Base-by-base conservation (phyloP, 1,140 invertebrate genomes). In the Pteromalus puparum region DNA sequence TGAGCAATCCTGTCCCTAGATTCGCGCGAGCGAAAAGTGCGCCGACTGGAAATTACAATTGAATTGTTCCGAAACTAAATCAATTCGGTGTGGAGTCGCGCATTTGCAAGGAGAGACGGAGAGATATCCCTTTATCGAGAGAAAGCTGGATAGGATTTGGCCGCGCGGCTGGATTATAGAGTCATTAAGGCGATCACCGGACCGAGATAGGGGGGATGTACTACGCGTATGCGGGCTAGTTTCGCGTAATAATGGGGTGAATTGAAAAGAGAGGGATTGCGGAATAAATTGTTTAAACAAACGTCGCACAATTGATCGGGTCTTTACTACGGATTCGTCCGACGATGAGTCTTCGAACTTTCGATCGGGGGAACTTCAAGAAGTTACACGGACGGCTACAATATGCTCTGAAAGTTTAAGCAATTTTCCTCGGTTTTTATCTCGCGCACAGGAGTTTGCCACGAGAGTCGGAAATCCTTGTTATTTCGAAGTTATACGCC, bases 11-110 rank as follows among this genome's bases (percentile, higher is more conserved):
- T 72, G 46, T 61, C 68, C 26, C 42, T 34, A 12, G 30, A 38
- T 0, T 7, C 13, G 30, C 18, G 13, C 28, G 72, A 26, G n/a
- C 26, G 24, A 81, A 76, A 84, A 81, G 78, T 85, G 78, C 38
- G 68, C 77, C 72, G 61, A 76, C 38, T 81, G 84, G 79, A 85
- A 85, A 85, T 85, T 78, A 82, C 79, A 85, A 85, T 85, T 82
- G 84, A 85, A 85, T 85, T 85, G 84, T 85, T 85, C 67, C 38
- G 73, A 81, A 85, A 85, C 74, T 85, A 85, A 85, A 85, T 81
- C 74, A 85, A 82, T 85, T 81, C 72, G 79, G 10, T 15, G 48
- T 28, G 24, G 46, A 30, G 38, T 48, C 18, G 26, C 18, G 26
- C 26, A 18, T n/a, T 9, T 34, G 61, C 77, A 42, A 61, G 72